phyloP scores from a whole-genome alignment of 2,797 vertebrate species.

The Coracias cyanogaster region DNA sequence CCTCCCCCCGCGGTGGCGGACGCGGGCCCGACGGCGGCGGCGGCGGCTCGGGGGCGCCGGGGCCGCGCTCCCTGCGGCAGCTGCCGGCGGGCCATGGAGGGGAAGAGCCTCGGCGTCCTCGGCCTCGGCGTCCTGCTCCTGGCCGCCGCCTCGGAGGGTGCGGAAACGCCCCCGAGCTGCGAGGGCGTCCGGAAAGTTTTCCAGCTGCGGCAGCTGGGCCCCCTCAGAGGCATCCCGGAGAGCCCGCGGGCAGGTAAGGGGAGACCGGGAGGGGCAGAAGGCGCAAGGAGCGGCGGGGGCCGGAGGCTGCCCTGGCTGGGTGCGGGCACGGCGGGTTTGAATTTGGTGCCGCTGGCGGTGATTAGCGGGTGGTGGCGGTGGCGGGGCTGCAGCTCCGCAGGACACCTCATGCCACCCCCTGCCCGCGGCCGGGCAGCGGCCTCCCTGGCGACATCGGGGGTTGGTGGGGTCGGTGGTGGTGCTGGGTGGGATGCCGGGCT shows the following conservation, averaged over 20 bases:
- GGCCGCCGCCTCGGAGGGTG: background rate
- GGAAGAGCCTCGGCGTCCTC: background rate
- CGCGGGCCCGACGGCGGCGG: background rate
- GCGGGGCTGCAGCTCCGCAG: no score
- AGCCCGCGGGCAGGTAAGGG: slow-evolving; percentile 83
- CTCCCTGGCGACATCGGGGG: accelerated
- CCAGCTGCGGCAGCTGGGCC: slow-evolving; percentile 81
- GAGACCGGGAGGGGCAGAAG: no score
- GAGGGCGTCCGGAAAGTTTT: slow-evolving; percentile 89
- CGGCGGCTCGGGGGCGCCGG: background rate
- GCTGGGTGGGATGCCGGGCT: no score
- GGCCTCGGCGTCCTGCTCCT: background rate
- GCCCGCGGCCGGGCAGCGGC: no score
- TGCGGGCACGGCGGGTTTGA: background rate
- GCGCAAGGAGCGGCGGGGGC: background rate
- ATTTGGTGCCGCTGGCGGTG: background rate
- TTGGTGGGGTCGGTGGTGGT: no score
- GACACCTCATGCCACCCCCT: background rate
- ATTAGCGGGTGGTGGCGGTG: background rate
- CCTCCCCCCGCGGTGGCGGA: background rate
- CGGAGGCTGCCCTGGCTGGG: no score
- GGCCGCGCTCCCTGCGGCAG: background rate
- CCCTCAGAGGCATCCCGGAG: slow-evolving; percentile 76
- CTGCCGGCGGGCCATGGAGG: background rate
- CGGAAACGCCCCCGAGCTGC: slow-evolving; percentile 78